Conservation (phyloP, 2,888 invertebrate species). For the Mythimna vitellina region DNA sequence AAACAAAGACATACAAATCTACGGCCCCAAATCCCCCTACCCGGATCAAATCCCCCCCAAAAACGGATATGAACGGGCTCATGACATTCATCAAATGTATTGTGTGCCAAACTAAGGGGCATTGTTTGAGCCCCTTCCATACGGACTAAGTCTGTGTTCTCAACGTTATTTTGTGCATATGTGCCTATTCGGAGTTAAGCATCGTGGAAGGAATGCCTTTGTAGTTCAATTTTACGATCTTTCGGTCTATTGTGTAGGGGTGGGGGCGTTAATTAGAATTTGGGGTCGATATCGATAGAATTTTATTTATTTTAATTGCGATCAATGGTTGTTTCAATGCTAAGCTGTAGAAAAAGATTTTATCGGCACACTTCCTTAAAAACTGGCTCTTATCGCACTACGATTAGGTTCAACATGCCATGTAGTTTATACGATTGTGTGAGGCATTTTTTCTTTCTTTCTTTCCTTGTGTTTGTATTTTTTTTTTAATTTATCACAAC, state of each 20-base stretch:
- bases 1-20: conserved; percentile 46
- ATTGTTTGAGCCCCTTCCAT: conserved; percentile 62
- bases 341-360: neutral
- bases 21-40: conserved; percentile 40
- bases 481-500: no score
- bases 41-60: conserved; percentile 42
- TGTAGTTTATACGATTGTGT: no score
- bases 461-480: no score
- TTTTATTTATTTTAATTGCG: neutral
- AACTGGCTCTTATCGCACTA: no score
- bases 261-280: conserved; percentile 46
- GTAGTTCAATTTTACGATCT: conserved; percentile 77
- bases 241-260: conserved; percentile 72
- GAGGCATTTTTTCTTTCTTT: no score
- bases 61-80: conserved; percentile 55
- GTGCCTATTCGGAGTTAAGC: conserved; percentile 75
- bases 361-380: no score
- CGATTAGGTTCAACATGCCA: no score
- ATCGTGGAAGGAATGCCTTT: conserved; percentile 77
- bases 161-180: conserved; percentile 72
- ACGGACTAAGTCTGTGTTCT: conserved; percentile 42
- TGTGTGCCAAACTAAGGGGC: conserved; percentile 37
- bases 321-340: neutral
- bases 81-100: conserved; percentile 55
- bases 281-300: conserved; percentile 51